These are phyloP conservation scores for Melikaiella ostensackeni DNA, from an alignment of 2,888 invertebrate species.

Conservation along the genomic window DNA sequence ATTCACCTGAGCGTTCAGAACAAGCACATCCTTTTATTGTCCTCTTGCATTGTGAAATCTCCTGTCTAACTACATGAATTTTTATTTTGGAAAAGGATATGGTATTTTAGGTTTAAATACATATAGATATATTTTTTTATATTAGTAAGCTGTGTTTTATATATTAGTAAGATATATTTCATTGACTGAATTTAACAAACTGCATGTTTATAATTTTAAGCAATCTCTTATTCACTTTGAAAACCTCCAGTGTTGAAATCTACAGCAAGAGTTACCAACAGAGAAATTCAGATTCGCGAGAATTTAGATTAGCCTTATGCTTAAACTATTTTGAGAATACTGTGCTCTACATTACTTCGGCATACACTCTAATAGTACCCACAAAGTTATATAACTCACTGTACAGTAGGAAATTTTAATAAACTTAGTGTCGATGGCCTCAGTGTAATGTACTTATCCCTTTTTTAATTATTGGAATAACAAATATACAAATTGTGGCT, in stretches of 20 bases:
- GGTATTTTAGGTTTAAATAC: too few relatives aligned
- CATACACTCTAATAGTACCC: constrained; percentile 51
- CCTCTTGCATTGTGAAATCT: background rate
- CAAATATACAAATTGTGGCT: constrained; percentile 43
- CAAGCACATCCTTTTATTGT: background rate
- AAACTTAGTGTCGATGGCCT: constrained; percentile 60
- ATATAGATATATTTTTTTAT: too few relatives aligned
- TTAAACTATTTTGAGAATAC: constrained; percentile 73
- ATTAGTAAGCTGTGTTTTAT: too few relatives aligned
- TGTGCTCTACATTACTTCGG: constrained; percentile 69
- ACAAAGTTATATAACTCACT: constrained; percentile 58
- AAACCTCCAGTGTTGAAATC: constrained; percentile 1
- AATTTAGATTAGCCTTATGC: constrained; percentile 43
- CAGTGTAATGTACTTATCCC: constrained; percentile 65
- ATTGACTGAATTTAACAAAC: background rate
- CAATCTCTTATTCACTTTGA: background rate
- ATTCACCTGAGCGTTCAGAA: background rate
- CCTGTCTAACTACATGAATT: background rate
- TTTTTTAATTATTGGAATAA: constrained; percentile 49
- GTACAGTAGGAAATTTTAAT: constrained; percentile 50
- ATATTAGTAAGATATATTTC: background rate
- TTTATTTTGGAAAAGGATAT: background rate
- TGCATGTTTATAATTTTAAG: background rate
- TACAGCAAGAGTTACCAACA: constrained; percentile 25
- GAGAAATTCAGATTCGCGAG: constrained; percentile 36